Evolutionary conservation across 2,888 invertebrate species (phyloP).

Genomic region (Ophion costatus): DNA sequence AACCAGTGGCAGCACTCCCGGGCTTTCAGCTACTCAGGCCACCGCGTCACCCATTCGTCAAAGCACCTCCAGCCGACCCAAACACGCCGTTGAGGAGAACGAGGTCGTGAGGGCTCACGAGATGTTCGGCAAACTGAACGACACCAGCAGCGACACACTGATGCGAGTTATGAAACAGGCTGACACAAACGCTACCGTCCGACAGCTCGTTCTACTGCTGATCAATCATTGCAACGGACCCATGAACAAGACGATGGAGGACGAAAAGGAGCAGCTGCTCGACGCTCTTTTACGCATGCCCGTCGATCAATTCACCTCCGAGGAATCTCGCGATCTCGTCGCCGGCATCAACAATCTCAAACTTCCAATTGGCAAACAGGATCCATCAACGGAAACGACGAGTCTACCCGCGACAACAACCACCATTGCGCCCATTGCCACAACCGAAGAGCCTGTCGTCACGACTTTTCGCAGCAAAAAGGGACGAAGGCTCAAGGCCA

Average conservation of each 20-base stretch:
- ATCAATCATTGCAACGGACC: slow-evolving; percentile 91
- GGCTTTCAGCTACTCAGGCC: slow-evolving; percentile 51
- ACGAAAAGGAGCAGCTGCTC: slow-evolving; percentile 88
- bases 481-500: slow-evolving; percentile 77
- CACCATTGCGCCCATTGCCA: slow-evolving; percentile 68
- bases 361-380: slow-evolving; percentile 73
- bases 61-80: slow-evolving; percentile 33
- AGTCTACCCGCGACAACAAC: slow-evolving; percentile 65
- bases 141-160: slow-evolving; percentile 89
- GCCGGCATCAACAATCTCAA: slow-evolving; percentile 77
- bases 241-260: slow-evolving; percentile 89
- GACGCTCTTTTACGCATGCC: slow-evolving; percentile 89
- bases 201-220: slow-evolving; percentile 89
- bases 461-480: slow-evolving; percentile 78
- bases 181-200: slow-evolving; percentile 90
- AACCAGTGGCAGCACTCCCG: slow-evolving; percentile 63
- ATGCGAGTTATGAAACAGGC: slow-evolving; percentile 93
- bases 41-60: slow-evolving; percentile 4
- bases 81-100: slow-evolving; percentile 84
- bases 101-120: slow-evolving; percentile 89
- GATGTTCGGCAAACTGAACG: slow-evolving; percentile 90
- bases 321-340: slow-evolving; percentile 82
- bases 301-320: slow-evolving; percentile 81
- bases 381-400: slow-evolving; percentile 55
- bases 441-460: slow-evolving; percentile 72